Evolutionary conservation across 2,113 vertebrate genomes (phyloP).

Genomic region (Hirundichthys speculiger): DNA sequence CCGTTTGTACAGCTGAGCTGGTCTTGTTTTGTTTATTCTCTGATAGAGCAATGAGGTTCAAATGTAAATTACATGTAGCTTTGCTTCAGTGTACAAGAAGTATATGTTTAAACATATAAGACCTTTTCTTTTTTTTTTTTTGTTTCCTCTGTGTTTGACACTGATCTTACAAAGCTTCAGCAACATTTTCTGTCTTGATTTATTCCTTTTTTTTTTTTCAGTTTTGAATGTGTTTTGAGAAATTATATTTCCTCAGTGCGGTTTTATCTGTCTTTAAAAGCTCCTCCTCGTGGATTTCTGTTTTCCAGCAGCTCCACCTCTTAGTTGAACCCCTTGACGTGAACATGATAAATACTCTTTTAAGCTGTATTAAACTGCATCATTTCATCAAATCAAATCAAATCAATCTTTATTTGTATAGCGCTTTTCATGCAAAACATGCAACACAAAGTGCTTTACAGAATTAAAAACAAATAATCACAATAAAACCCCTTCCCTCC

Average conservation of each 20-base stretch:
- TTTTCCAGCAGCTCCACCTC: conserved; percentile 29
- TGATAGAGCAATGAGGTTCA: conserved; percentile 48
- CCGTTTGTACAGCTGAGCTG: conserved; percentile 58
- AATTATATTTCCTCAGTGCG: conserved; percentile 26
- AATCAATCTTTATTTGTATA: too few species aligned
- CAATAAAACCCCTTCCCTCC: too few species aligned
- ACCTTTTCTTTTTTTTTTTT: neutral
- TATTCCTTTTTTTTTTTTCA: neutral
- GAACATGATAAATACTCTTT: conserved; percentile 73
- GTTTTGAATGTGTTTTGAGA: conserved; percentile 5
- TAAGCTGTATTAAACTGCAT: conserved; percentile 74
- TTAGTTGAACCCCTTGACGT: conserved; percentile 41
- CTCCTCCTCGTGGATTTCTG: conserved; percentile 17
- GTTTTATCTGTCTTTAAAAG: conserved; percentile 32
- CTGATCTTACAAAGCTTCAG: too few species aligned
- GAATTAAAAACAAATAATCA: too few species aligned
- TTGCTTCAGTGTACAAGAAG: neutral
- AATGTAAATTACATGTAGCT: conserved; percentile 26
- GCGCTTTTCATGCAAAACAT: too few species aligned
- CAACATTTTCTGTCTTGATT: neutral
- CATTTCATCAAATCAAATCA: too few species aligned
- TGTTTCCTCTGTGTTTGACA: too few species aligned
- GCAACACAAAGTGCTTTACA: too few species aligned
- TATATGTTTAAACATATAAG: neutral
- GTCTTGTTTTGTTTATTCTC: conserved; percentile 65